Evolutionary conservation across 2,888 invertebrate species (phyloP).

Genomic region (Calameuta idolon): DNA sequence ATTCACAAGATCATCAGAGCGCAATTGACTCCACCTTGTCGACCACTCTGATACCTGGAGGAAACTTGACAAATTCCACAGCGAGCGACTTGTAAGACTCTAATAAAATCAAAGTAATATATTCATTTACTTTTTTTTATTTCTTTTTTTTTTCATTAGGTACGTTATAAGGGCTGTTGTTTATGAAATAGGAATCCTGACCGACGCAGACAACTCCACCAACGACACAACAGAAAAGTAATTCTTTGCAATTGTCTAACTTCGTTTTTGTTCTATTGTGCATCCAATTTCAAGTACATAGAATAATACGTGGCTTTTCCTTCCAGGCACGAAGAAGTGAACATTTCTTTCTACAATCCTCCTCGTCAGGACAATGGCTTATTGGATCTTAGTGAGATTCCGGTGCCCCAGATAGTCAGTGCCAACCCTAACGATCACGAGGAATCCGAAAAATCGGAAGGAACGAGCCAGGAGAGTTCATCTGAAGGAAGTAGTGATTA

Average conservation of each 20-base stretch:
- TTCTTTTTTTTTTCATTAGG: constrained; percentile 49
- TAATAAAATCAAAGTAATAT: neutral
- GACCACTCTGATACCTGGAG: neutral
- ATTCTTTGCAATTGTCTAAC: neutral
- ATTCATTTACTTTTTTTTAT: neutral
- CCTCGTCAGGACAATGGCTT: constrained; percentile 19
- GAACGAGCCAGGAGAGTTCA: neutral
- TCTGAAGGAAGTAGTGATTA: neutral
- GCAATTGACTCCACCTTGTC: neutral
- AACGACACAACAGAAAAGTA: constrained; percentile 60
- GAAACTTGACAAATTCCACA: constrained; percentile 11
- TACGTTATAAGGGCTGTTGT: constrained; percentile 71
- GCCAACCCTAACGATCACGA: neutral
- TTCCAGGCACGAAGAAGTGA: constrained; percentile 21
- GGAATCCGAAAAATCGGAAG: neutral
- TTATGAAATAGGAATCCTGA: constrained; percentile 72
- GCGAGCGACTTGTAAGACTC: constrained; percentile 19
- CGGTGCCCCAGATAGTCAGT: constrained; percentile 14
- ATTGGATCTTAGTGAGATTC: constrained; percentile 22
- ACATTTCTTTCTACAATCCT: constrained; percentile 22
- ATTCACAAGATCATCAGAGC: neutral
- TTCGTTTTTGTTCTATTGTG: neutral
- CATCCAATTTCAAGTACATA: neutral
- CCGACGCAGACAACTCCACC: constrained; percentile 66
- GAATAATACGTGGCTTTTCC: neutral